Percentiles rank a stretch among this genome's conserved stretches.
These are phyloP conservation scores for Drosophila varians DNA, from an alignment of 1,140 invertebrate genomes.

Conservation along the genomic window DNA sequence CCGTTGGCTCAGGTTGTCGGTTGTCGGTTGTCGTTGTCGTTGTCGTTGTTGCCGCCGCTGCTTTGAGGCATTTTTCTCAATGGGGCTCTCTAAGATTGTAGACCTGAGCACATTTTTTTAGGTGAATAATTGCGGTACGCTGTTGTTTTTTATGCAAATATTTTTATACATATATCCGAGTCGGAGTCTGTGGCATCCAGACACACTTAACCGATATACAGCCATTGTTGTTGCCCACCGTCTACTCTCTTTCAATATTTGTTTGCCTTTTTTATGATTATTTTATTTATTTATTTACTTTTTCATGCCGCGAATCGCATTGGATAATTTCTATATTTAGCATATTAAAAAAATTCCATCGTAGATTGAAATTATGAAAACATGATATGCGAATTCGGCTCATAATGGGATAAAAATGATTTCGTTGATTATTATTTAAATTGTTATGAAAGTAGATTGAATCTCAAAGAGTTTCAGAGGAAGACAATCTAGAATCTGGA, in stretches of 20 bases:
- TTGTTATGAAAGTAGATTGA: not conserved
- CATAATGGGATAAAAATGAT: not conserved
- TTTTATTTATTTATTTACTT: conserved; percentile 20
- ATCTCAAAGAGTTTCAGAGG: too few relatives aligned
- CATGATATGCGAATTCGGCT: conserved; percentile 46
- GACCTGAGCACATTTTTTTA: conserved; percentile 63
- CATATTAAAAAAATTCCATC: conserved; percentile 64
- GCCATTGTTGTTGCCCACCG: conserved; percentile 16
- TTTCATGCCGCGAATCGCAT: conserved; percentile 49
- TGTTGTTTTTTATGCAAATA: conserved; percentile 69
- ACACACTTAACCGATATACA: conserved; percentile 52
- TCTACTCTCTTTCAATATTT: conserved; percentile 49
- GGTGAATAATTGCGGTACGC: conserved; percentile 67
- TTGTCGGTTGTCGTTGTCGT: conserved; percentile 38
- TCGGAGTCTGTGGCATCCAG: conserved; percentile 39
- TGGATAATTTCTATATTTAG: conserved; percentile 81
- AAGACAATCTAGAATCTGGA: not conserved
- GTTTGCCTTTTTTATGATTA: conserved; percentile 43
- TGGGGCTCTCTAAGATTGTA: conserved; percentile 68
- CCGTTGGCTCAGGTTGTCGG: conserved; percentile 75
- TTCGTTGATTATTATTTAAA: not conserved
- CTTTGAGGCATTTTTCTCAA: conserved; percentile 65
- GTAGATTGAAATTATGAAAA: conserved; percentile 58
- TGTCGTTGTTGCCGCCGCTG: conserved; percentile 30
- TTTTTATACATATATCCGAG: conserved; percentile 19